Evolutionary conservation across 2,113 vertebrate genomes (phyloP).

Genomic region (Macaca nemestrina): DNA sequence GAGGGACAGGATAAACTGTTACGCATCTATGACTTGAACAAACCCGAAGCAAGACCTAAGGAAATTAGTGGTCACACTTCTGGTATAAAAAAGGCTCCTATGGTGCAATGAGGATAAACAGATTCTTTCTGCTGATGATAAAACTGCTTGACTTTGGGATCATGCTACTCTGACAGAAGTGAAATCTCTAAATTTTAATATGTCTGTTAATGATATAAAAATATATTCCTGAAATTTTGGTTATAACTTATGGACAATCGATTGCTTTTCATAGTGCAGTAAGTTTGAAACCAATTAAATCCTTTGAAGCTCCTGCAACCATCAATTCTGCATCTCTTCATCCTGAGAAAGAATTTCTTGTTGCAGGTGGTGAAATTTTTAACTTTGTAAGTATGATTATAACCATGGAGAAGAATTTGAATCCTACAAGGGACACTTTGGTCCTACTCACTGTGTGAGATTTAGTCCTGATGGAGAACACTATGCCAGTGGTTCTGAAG

Average conservation of each 20-base stretch:
- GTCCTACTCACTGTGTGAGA: constrained; percentile 96
- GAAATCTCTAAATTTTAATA: constrained; percentile 92
- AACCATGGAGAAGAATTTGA: constrained; percentile 57
- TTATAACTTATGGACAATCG: constrained; percentile 95
- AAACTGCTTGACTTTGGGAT: constrained; percentile 97
- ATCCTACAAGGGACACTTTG: constrained; percentile 98
- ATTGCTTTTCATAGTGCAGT: constrained; percentile 96
- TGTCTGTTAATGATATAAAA: constrained; percentile 98
- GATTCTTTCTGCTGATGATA: constrained; percentile 97
- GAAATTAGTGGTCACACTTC: constrained; percentile 95
- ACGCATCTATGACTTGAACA: constrained; percentile 95
- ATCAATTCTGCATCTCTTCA: neutral
- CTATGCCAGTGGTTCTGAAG: constrained; percentile 97
- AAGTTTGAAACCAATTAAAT: neutral
- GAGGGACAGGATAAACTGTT: constrained; percentile 97
- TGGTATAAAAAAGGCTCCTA: constrained; percentile 95
- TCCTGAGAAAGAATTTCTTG: neutral
- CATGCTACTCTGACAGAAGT: constrained; percentile 91
- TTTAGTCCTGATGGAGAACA: constrained; percentile 98
- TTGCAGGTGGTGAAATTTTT: neutral
- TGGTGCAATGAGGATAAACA: constrained; percentile 97
- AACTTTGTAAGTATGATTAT: neutral
- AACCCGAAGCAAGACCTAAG: constrained; percentile 94
- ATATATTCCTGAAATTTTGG: constrained; percentile 93
- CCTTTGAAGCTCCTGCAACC: neutral